Base-by-base conservation (phyloP, 2,888 invertebrate species). In the Teleiodes luculella region DNA sequence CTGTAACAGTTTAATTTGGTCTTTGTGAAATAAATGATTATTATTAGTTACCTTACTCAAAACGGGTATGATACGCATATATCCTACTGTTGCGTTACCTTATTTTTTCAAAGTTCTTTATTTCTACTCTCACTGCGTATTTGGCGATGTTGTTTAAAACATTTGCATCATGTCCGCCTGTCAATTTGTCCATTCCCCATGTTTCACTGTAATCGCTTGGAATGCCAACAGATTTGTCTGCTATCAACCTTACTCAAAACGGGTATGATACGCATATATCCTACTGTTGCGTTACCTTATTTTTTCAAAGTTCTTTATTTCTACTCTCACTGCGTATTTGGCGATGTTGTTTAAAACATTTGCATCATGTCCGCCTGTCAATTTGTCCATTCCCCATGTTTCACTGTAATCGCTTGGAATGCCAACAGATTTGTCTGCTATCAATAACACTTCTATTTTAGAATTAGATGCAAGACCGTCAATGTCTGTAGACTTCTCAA, bases 151-250 rank as follows among this genome's bases (percentile, higher is more conserved):
- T 5, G 2, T 8, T 2, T n/a, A 33, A 76, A 80, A 81, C 86
- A 86, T 86, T 86, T 85, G 82, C 83, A 80, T 78, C 72, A 74
- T 78, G 76, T 81, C 75, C 74, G 75, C 73, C 70, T 77, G 80
- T 81, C 81, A 78, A 76, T 79, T 71, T 72, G 70, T 73, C 70
- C 79, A 76, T 81, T 83, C 78, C 80, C 79, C 62, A 70, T 67
- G 68, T 72, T 75, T 72, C 68, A 64, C 55, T 72, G 63, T 77
- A 72, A 76, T 76, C 74, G 70, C 39, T 58, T 72, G 77, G 76
- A 80, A 81, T 80, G 78, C 65, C 67, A 75, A 68, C 68, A 72
- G 60, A 66, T 67, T 63, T 60, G 57, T 59, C 56, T 66, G 60
- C 54, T 56, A 67, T 72, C 67, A 56, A n/a, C n/a, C n/a, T n/a